Evolutionary conservation across 2,888 invertebrate genomes (phyloP).

Genomic region (Plebejus melissa): DNA sequence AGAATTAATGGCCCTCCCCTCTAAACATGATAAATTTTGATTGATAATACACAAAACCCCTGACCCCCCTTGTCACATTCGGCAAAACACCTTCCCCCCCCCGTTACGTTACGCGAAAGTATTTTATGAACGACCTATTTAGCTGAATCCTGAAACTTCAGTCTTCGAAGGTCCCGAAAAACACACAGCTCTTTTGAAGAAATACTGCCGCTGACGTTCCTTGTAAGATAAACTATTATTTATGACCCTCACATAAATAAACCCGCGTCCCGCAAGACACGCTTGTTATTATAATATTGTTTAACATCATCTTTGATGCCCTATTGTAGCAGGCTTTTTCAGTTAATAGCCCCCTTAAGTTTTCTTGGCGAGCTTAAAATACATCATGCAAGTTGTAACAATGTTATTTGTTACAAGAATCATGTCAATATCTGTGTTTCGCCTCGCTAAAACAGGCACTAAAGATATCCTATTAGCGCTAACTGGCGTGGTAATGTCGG

Average conservation of each 20-base stretch:
- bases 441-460: background rate
- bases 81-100: too few species aligned
- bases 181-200: background rate
- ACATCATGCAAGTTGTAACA: background rate
- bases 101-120: too few species aligned
- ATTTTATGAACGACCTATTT: background rate
- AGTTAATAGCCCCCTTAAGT: background rate
- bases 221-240: slow-evolving; percentile 5
- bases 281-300: background rate
- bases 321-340: background rate
- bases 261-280: background rate
- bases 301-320: background rate
- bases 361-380: background rate
- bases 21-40: too few species aligned
- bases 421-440: background rate
- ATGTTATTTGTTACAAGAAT: background rate
- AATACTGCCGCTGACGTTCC: background rate
- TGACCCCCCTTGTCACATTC: too few species aligned
- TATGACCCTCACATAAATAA: background rate
- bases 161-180: background rate
- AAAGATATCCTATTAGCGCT: slow-evolving; percentile 1
- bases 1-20: too few species aligned
- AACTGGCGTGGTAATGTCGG: background rate
- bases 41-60: too few species aligned
- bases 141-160: background rate